Evolutionary conservation across 2,888 invertebrate species (phyloP), one percentile per base, ranked within the genome.

Genomic region (Latrodectus elegans): DNA sequence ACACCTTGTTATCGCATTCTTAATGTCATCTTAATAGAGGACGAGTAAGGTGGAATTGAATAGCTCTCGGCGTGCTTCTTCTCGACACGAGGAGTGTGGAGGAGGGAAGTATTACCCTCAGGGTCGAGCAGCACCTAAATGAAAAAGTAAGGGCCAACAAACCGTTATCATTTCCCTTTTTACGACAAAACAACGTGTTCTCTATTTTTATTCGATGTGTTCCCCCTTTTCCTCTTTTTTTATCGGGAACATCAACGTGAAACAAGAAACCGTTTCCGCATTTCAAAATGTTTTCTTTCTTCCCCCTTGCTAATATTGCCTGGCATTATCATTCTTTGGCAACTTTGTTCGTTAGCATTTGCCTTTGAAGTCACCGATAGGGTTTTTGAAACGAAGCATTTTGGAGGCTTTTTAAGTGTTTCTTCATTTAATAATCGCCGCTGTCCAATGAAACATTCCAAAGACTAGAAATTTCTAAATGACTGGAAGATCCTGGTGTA

Each of bases 1-100:
- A 87, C 72, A 64, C 86, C 86, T 86, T 87, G 86, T 87, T 87
- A 87, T 87, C 86, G 77, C 22, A 65, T 76, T 67, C 68, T 81
- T 81, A 87, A 87, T 87, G 77, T 81, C 81, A 87, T 87, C 86
- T 87, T 87, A 87, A 87, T 87, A 87, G 81, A 81, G 73, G 55
- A 60, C 60, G 14, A 77, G 67, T 53, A 73, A 64, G 81, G 10
- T 12, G 60, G 76, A 87, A 87, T 87, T 82, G 81, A 87, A 87
- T 77, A 77, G 76, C 81, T 75, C 38, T 81, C 73, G 81, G 26
- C 70, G n/a, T 12, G 67, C 49, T 53, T 71, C 52, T 15, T 53
- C 49, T 26, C 67, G 73, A 68, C 52, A 22, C 53, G 67, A n/a
- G 12, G 65, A 72, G 81, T 77, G 77, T 77, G 10, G 60, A 9